Conservation (phyloP, 1,140 invertebrate species). For the Asbolus verrucosus region DNA sequence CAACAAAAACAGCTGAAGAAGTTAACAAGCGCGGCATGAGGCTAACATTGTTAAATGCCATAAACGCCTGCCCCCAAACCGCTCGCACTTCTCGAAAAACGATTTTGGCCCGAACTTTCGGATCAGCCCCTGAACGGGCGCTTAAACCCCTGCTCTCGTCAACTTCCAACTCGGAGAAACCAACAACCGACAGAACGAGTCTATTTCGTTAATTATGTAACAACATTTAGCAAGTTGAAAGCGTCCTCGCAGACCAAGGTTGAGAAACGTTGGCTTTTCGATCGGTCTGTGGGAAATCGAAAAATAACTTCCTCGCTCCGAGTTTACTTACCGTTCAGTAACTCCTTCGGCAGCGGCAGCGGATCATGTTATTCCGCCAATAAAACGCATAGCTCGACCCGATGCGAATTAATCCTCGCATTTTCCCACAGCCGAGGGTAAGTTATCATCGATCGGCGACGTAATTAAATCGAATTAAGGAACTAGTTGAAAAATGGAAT, state of each 20-base stretch:
- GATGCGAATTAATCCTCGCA: constrained; percentile 19
- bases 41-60: neutral
- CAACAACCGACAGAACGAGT: constrained; percentile 8
- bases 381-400: constrained; percentile 40
- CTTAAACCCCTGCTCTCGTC: neutral
- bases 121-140: too few species aligned
- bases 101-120: too few species aligned
- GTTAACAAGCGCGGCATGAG: neutral
- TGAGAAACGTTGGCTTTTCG: constrained; percentile 32
- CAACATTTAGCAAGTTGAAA: constrained; percentile 25
- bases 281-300: too few species aligned
- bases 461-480: too few species aligned
- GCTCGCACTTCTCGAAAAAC: too few species aligned
- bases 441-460: too few species aligned
- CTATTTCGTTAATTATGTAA: constrained; percentile 38
- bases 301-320: too few species aligned
- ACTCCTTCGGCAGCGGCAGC: neutral
- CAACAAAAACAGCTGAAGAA: too few species aligned
- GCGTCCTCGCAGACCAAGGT: constrained; percentile 32
- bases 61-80: neutral
- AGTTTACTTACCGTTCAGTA: constrained; percentile 19
- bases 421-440: constrained; percentile 16
- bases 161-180: neutral
- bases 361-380: constrained; percentile 36
- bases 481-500: too few species aligned